Evolutionary conservation across 2,113 vertebrate species (phyloP).

Genomic region (Plecotus auritus): DNA sequence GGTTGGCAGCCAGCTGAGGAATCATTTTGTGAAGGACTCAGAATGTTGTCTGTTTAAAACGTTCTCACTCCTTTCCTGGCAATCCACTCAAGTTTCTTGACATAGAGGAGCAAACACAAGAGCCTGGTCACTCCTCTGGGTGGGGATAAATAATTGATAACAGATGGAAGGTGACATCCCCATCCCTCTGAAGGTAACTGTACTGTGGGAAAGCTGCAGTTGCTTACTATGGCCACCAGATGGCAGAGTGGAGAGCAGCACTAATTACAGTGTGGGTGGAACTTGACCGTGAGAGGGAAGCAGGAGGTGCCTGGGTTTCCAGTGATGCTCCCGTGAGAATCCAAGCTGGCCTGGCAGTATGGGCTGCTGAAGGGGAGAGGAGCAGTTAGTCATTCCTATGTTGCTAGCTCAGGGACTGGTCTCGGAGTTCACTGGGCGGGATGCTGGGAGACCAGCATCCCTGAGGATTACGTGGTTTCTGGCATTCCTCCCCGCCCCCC

Average conservation of each 20-base stretch:
- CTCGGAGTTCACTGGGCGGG: background rate
- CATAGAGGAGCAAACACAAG: background rate
- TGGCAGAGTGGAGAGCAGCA: background rate
- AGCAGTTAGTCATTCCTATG: background rate
- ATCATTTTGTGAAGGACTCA: background rate
- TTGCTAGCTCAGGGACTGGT: background rate
- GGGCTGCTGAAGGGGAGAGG: background rate
- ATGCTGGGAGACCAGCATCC: background rate
- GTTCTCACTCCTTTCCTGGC: background rate
- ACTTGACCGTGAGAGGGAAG: background rate
- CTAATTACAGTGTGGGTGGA: too few relatives aligned
- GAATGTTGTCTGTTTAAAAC: background rate
- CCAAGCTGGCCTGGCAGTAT: background rate
- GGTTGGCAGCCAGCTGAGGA: background rate
- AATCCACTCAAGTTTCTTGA: background rate
- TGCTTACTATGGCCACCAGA: background rate
- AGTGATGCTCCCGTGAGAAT: background rate
- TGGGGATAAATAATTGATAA: background rate
- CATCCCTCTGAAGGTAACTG: fast-evolving
- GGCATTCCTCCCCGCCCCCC: background rate
- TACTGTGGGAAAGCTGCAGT: background rate
- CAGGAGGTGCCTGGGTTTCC: background rate
- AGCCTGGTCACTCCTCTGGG: background rate
- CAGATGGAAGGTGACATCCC: background rate
- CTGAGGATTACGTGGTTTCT: background rate